These are phyloP conservation scores for Zalophus californianus DNA, from an alignment of 2,797 vertebrate genomes.

Conservation along the genomic window DNA sequence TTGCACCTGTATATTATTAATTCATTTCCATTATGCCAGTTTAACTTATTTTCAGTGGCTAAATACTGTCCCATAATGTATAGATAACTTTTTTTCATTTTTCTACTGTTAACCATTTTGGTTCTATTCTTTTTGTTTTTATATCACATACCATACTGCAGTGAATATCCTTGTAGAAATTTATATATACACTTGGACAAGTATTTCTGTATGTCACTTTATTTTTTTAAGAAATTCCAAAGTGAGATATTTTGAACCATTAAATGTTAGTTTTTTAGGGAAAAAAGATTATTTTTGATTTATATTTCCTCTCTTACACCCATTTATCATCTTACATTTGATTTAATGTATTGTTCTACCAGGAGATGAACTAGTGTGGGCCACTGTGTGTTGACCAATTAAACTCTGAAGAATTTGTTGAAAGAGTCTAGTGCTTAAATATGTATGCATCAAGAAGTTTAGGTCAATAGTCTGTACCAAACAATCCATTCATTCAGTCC, in stretches of 20 bases:
- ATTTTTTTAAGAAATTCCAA: not conserved
- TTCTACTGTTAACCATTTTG: not conserved
- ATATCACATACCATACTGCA: not conserved
- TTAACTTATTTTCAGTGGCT: constrained; percentile 14
- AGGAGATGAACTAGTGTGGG: not conserved
- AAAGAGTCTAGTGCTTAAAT: not conserved
- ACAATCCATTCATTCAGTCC: not conserved
- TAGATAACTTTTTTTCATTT: not conserved
- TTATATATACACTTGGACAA: not conserved
- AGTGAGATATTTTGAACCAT: not conserved
- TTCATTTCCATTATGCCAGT: not conserved
- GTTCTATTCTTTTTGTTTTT: not conserved
- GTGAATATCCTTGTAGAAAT: not conserved
- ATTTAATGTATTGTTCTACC: not conserved
- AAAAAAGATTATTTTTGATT: constrained; percentile 4
- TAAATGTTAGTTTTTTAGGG: not conserved
- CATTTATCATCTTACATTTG: not conserved
- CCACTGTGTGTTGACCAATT: not conserved
- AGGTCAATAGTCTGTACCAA: not conserved
- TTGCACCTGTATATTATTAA: not conserved
- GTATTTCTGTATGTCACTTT: not conserved
- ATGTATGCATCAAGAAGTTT: not conserved
- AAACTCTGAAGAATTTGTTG: not conserved
- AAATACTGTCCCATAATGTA: not conserved
- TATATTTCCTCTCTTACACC: not conserved